Conservation (phyloP, 2,888 invertebrate genomes). For the Ecdyonurus torrentis region DNA sequence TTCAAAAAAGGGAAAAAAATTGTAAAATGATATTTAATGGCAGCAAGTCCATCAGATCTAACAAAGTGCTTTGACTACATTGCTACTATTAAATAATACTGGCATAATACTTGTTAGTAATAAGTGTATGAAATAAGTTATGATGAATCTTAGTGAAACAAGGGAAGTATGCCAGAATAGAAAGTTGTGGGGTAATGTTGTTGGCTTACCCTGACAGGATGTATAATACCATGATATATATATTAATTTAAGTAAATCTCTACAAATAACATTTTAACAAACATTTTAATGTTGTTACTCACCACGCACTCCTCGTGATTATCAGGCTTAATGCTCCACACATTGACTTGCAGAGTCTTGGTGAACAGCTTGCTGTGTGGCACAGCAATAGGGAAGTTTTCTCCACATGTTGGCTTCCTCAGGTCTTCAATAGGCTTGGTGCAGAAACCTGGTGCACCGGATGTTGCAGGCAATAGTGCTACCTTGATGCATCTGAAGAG, state of each 20-base stretch:
- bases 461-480: slow-evolving; percentile 47
- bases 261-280: neutral
- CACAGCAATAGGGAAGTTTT: slow-evolving; percentile 60
- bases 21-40: no score
- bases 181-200: neutral
- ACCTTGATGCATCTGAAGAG: slow-evolving; percentile 54
- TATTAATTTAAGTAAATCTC: no score
- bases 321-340: slow-evolving; percentile 47
- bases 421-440: slow-evolving; percentile 55
- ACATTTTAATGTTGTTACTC: slow-evolving; percentile 30
- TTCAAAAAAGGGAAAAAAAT: no score
- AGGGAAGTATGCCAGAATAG: no score
- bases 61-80: no score
- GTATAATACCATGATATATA: no score
- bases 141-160: no score
- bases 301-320: slow-evolving; percentile 71
- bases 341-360: slow-evolving; percentile 81
- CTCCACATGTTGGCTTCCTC: slow-evolving; percentile 58
- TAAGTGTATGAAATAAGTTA: no score
- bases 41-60: no score
- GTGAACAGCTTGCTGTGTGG: slow-evolving; percentile 59
- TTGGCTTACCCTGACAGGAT: no score
- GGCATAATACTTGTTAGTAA: no score
- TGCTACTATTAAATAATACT: no score
- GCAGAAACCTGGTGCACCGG: slow-evolving; percentile 37